Evolutionary conservation across 2,888 invertebrate genomes (phyloP).

Genomic region (Drosophila meridiana): DNA sequence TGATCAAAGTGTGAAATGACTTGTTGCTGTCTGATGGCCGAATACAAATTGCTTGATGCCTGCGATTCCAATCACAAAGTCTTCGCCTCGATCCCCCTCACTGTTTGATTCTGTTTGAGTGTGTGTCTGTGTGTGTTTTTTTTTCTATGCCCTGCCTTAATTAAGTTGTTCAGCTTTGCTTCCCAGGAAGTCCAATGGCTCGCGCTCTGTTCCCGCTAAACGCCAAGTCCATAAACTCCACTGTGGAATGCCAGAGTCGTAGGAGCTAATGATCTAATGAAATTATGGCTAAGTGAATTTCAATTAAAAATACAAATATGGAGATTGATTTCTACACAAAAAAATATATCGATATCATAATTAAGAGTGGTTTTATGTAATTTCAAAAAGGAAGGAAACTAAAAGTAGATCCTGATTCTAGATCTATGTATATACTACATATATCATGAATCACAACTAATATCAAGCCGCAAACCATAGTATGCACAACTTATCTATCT

Average conservation of each 20-base stretch:
- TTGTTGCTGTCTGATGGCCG: slow-evolving; percentile 80
- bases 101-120: background rate
- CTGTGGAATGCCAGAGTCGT: slow-evolving; percentile 35
- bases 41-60: slow-evolving; percentile 84
- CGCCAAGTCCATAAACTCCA: slow-evolving; percentile 46
- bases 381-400: background rate
- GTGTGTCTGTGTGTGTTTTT: background rate
- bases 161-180: slow-evolving; percentile 71
- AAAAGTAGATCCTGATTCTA: background rate
- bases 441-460: background rate
- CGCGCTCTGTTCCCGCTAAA: slow-evolving; percentile 37
- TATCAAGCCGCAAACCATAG: background rate
- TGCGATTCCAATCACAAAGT: slow-evolving; percentile 58
- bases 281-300: slow-evolving; percentile 56
- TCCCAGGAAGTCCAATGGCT: slow-evolving; percentile 45
- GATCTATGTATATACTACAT: background rate
- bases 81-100: background rate
- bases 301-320: slow-evolving; percentile 49
- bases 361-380: background rate
- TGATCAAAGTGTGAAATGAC: slow-evolving; percentile 84
- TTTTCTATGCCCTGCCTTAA: slow-evolving; percentile 58
- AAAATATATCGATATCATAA: background rate
- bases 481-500: background rate
- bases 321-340: background rate
- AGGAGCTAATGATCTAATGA: slow-evolving; percentile 52